Conservation (phyloP, 2,888 invertebrate genomes). For the Pristionchus mayeri region DNA sequence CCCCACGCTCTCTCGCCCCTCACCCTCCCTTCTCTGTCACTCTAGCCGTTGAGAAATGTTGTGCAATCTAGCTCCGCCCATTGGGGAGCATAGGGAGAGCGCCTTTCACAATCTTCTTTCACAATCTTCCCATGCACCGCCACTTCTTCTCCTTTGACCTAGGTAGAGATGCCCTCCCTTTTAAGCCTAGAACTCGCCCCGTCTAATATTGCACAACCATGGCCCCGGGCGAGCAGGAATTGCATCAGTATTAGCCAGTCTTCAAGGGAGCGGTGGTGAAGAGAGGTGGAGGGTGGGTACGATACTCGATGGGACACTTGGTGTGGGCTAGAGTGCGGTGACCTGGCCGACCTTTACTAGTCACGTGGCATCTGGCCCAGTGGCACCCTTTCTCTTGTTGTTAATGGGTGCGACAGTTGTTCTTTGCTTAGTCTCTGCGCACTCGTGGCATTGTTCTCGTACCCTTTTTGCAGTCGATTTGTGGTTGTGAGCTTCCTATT, state of each 20-base stretch:
- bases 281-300: neutral
- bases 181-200: neutral
- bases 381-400: neutral
- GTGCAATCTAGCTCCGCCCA: too few species aligned
- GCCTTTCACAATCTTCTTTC: constrained; percentile 29
- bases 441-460: neutral
- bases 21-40: neutral
- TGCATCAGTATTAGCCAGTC: constrained; percentile 23
- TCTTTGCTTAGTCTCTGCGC: neutral
- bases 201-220: constrained; percentile 12
- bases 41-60: constrained; percentile 42
- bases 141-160: neutral
- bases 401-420: neutral
- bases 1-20: neutral
- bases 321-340: neutral
- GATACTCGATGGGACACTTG: neutral
- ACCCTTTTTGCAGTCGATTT: too few species aligned
- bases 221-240: neutral
- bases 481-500: too few species aligned
- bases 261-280: neutral
- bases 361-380: neutral
- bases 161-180: neutral
- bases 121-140: neutral
- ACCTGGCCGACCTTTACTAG: neutral
- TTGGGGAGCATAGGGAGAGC: constrained; percentile 21